Conservation (phyloP, 2,113 vertebrate species). For the Piprites chloris region DNA sequence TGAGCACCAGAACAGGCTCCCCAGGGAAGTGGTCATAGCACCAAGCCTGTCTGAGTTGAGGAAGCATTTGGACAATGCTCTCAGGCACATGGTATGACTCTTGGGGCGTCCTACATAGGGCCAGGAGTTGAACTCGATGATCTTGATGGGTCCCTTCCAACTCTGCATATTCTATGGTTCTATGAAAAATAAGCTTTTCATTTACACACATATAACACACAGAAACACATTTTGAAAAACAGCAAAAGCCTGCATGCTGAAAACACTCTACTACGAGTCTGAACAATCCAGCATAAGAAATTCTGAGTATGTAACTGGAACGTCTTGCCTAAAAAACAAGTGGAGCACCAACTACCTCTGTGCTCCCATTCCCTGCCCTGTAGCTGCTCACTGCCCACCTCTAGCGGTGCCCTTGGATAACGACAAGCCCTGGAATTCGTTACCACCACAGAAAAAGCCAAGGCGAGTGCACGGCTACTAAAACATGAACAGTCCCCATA, state of each 20-base stretch:
- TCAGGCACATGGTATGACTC: background rate
- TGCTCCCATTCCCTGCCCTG: fast-evolving
- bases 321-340: background rate
- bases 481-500: background rate
- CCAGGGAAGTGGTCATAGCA: background rate
- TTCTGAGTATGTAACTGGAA: background rate
- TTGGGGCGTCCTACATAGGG: background rate
- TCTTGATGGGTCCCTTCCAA: background rate
- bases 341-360: fast-evolving
- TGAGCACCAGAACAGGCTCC: background rate
- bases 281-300: background rate
- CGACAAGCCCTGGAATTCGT: background rate
- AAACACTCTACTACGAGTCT: background rate
- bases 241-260: background rate
- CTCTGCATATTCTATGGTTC: background rate
- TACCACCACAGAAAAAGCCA: background rate
- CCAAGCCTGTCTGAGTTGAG: background rate
- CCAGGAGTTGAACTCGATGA: background rate
- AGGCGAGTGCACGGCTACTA: fast-evolving
- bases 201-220: background rate
- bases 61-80: background rate
- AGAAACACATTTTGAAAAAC: background rate
- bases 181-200: background rate
- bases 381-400: background rate
- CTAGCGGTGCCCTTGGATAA: background rate